Conservation (phyloP, 2,797 vertebrate species). For the Karalla daura region DNA sequence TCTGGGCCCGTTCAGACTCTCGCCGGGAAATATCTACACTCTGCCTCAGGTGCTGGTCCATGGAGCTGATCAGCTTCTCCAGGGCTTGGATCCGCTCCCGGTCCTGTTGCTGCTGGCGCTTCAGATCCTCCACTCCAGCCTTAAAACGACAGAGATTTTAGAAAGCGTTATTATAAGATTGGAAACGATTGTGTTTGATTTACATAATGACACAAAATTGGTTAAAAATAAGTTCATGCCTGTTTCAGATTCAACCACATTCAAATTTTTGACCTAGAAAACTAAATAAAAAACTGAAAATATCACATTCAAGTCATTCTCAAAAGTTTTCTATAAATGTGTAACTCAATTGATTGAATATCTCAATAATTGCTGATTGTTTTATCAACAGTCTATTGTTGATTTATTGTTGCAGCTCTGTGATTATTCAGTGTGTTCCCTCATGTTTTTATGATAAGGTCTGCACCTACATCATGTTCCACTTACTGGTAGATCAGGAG, state of each 20-base stretch:
- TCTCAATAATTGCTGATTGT: no score
- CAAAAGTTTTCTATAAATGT: not conserved
- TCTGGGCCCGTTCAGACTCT: conserved; percentile 73
- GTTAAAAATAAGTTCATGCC: no score
- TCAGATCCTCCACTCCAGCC: conserved; percentile 86
- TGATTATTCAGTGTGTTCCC: not conserved
- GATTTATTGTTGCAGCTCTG: no score
- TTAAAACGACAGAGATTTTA: conserved; percentile 25
- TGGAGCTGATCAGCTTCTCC: conserved; percentile 87
- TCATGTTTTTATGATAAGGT: no score
- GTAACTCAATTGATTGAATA: no score
- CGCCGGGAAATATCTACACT: conserved; percentile 79
- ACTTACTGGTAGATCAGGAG: not conserved
- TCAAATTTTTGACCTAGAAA: no score
- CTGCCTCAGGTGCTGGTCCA: conserved; percentile 87
- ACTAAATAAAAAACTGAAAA: no score
- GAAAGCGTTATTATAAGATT: not conserved
- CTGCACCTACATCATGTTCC: not conserved
- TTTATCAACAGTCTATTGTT: no score
- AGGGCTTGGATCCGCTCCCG: conserved; percentile 86
- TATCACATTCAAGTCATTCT: no score
- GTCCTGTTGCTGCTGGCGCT: conserved; percentile 87
- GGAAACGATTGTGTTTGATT: no score
- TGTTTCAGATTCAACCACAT: no score
- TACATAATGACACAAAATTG: no score